phyloP scores from a whole-genome alignment of 2,797 vertebrate species.

The Tragelaphus eurycerus region DNA sequence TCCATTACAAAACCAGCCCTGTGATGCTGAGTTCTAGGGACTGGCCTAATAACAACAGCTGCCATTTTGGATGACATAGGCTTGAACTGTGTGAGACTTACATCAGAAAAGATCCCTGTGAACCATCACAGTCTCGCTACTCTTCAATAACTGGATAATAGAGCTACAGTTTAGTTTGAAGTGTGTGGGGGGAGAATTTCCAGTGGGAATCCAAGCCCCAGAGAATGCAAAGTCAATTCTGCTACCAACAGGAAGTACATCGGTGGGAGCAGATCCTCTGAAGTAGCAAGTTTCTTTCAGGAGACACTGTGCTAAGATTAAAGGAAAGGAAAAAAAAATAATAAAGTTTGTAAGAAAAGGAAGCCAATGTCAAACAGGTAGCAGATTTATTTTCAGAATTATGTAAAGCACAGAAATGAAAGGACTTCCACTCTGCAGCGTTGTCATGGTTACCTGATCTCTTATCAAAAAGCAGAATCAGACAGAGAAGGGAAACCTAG shows the following conservation, averaged over 20 bases:
- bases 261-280: conserved; percentile 41
- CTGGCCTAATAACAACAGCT: background rate
- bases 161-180: conserved; percentile 58
- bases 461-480: conserved; percentile 72
- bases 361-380: conserved; percentile 71
- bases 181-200: conserved; percentile 28
- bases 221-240: conserved; percentile 35
- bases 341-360: conserved; percentile 46
- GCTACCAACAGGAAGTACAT: conserved; percentile 43
- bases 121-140: background rate
- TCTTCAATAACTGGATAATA: conserved; percentile 36
- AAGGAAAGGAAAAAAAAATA: background rate
- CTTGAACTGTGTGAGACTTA: conserved; percentile 10
- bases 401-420: conserved; percentile 72
- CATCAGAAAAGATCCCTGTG: conserved; percentile 27
- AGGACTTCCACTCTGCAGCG: conserved; percentile 49
- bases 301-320: conserved; percentile 49
- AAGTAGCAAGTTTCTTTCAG: conserved; percentile 58
- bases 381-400: conserved; percentile 73
- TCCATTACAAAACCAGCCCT: background rate
- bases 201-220: background rate
- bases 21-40: background rate
- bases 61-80: background rate
- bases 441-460: conserved; percentile 76
- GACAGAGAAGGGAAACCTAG: conserved; percentile 58